Percentiles rank a stretch among this genome's conserved stretches.
Conservation (phyloP, 2,113 vertebrate genomes). For the Pollachius pollachius region DNA sequence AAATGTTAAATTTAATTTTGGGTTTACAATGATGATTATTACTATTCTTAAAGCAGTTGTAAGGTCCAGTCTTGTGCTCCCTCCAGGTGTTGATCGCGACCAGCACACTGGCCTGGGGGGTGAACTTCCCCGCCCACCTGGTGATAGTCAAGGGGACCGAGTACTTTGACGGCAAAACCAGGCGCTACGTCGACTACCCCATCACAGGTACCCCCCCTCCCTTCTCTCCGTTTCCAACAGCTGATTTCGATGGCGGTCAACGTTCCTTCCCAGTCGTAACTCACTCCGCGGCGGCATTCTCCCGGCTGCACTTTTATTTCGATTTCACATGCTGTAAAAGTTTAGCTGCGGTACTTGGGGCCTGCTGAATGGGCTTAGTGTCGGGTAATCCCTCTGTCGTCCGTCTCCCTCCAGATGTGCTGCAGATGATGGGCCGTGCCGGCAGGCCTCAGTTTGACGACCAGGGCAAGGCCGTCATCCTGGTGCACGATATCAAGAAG, state of each 20-base stretch:
- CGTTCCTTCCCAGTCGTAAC: no score
- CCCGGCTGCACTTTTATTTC: neutral
- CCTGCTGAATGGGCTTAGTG: neutral
- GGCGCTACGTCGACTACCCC: constrained; percentile 95
- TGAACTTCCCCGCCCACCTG: constrained; percentile 97
- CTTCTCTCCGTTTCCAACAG: no score
- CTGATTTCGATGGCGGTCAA: no score
- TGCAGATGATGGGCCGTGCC: constrained; percentile 99
- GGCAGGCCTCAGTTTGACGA: constrained; percentile 97
- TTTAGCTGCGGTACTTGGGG: neutral
- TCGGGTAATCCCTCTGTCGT: constrained; percentile 4
- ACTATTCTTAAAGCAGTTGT: neutral
- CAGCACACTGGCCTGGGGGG: constrained; percentile 97
- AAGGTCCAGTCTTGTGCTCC: neutral
- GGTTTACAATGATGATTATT: neutral
- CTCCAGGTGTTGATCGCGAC: constrained; percentile 93
- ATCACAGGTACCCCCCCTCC: constrained; percentile 84
- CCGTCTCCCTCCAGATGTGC: constrained; percentile 79
- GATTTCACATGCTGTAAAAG: neutral
- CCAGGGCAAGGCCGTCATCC: constrained; percentile 97
- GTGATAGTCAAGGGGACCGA: constrained; percentile 98
- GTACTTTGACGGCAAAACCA: constrained; percentile 95
- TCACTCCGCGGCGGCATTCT: neutral
- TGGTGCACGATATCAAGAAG: constrained; percentile 98
- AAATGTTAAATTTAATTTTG: no score